These are phyloP conservation scores for Danio kyathit DNA, from an alignment of 2,797 vertebrate species.

Conservation along the genomic window DNA sequence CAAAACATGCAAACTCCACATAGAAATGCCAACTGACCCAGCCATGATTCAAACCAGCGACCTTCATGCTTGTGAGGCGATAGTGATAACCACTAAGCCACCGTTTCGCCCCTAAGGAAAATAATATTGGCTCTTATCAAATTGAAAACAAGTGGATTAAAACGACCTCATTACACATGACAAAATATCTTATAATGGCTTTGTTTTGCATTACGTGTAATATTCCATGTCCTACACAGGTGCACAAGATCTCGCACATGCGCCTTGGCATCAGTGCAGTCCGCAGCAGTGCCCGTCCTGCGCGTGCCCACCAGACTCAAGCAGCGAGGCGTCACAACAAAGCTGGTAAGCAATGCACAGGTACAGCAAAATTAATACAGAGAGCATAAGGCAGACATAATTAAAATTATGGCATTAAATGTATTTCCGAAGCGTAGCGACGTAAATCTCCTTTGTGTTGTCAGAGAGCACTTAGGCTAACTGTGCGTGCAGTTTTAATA, in stretches of 20 bases:
- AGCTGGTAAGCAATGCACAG: conserved; percentile 54
- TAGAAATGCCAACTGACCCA: too few species aligned
- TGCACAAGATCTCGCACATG: conserved; percentile 48
- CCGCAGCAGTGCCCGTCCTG: conserved; percentile 48
- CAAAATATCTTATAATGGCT: too few species aligned
- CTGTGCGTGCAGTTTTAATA: neutral
- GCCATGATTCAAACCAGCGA: too few species aligned
- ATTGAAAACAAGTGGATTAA: neutral
- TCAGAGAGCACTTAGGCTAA: neutral
- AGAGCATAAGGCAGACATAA: neutral
- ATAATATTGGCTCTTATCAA: neutral
- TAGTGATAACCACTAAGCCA: too few species aligned
- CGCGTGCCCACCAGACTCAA: conserved; percentile 45
- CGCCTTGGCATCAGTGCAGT: conserved; percentile 21
- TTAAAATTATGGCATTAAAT: neutral
- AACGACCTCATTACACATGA: neutral
- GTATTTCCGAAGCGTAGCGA: neutral
- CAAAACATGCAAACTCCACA: too few species aligned
- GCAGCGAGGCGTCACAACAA: conserved; percentile 42
- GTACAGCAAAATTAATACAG: conserved; percentile 13
- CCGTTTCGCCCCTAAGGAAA: too few species aligned
- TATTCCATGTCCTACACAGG: conserved; percentile 1
- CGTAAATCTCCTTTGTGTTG: neutral
- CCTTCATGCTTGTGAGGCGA: too few species aligned
- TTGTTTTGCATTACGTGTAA: neutral